Percentiles rank a stretch among this genome's conserved stretches.
Conservation (phyloP, 1,140 invertebrate genomes). For the Laupala kohalensis region DNA sequence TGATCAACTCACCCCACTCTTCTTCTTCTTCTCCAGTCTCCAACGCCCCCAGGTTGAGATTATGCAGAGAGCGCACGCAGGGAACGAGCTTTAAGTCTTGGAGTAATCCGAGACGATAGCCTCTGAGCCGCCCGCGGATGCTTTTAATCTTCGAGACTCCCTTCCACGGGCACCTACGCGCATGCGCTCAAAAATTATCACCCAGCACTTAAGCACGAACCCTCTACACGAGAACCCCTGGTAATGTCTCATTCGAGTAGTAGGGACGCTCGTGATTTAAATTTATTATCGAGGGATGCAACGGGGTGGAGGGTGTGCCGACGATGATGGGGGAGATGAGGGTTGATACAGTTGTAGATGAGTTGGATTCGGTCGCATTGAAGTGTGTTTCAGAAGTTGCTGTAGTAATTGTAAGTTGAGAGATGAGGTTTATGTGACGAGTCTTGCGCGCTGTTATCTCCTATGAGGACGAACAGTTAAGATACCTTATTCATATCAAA, state of each 20-base stretch:
- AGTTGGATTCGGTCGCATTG: too few species aligned
- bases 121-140: not conserved
- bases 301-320: not conserved
- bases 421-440: too few species aligned
- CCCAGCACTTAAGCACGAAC: not conserved
- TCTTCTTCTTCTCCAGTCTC: not conserved
- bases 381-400: too few species aligned
- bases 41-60: not conserved
- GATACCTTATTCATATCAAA: too few species aligned
- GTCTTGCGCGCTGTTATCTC: too few species aligned
- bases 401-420: too few species aligned
- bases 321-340: not conserved
- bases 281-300: not conserved
- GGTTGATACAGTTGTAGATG: too few species aligned
- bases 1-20: not conserved
- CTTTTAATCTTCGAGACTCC: not conserved
- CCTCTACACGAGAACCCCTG: not conserved
- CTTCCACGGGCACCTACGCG: too few species aligned
- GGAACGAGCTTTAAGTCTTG: not conserved
- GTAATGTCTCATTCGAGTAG: not conserved
- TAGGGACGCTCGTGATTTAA: not conserved
- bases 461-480: too few species aligned
- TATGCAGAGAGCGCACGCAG: not conserved
- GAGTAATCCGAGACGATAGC: not conserved
- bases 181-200: not conserved